phyloP scores from a whole-genome alignment of 2,888 invertebrate species.

The Camptogramma bilineatum region DNA sequence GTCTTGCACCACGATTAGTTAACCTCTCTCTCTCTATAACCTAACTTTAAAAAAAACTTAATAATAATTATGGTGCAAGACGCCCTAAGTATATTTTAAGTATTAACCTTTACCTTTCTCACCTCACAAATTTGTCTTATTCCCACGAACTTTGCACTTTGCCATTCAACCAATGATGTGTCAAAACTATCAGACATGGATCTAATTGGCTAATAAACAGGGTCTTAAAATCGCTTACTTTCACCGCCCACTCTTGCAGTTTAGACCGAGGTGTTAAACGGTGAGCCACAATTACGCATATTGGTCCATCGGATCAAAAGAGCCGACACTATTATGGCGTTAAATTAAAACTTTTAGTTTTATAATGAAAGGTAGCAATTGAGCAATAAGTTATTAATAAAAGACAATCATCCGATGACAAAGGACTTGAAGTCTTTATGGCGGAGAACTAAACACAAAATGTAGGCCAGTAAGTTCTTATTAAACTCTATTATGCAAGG shows the following conservation, averaged over 20 bases:
- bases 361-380: constrained; percentile 31
- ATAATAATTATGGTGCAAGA: too few species aligned
- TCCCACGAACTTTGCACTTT: background rate
- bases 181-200: background rate
- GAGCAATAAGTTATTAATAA: constrained; percentile 20
- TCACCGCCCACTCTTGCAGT: constrained; percentile 53
- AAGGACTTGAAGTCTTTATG: constrained; percentile 1
- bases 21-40: too few species aligned
- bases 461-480: too few species aligned
- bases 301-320: constrained; percentile 80
- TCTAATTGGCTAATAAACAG: constrained; percentile 36
- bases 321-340: constrained; percentile 69
- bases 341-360: constrained; percentile 67
- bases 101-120: background rate
- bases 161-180: background rate
- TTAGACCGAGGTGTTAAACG: constrained; percentile 58
- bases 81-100: too few species aligned
- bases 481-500: too few species aligned
- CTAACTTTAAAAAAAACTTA: too few species aligned
- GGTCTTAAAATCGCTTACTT: constrained; percentile 39
- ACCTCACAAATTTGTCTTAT: background rate
- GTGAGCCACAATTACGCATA: constrained; percentile 84
- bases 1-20: too few species aligned
- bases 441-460: background rate
- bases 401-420: constrained; percentile 6